phyloP scores from a whole-genome alignment of 2,113 vertebrate genomes.

The Nyctereutes procyonoides region DNA sequence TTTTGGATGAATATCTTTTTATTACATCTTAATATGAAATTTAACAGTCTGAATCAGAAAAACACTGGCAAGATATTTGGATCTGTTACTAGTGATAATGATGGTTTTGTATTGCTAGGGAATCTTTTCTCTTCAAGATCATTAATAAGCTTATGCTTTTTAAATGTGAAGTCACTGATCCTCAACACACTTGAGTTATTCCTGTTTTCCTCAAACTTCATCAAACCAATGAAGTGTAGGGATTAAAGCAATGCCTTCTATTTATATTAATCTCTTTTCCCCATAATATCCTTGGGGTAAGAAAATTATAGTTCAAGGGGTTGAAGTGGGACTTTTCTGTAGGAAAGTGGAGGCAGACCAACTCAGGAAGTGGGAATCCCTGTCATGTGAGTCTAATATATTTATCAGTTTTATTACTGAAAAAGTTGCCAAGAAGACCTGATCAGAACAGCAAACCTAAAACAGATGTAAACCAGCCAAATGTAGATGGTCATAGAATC shows the following conservation, averaged over 20 bases:
- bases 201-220: slow-evolving; percentile 29
- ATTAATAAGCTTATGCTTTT: slow-evolving; percentile 36
- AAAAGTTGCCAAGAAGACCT: not conserved
- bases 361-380: not conserved
- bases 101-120: not conserved
- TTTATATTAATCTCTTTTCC: not conserved
- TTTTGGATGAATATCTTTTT: slow-evolving; percentile 51
- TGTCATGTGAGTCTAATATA: not conserved
- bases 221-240: not conserved
- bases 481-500: not conserved
- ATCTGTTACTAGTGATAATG: not conserved
- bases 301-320: slow-evolving; percentile 12
- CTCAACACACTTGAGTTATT: not conserved
- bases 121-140: slow-evolving; percentile 15
- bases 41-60: slow-evolving; percentile 53
- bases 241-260: not conserved
- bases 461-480: not conserved
- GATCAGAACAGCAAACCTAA: not conserved
- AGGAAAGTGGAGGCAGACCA: not conserved
- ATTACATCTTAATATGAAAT: slow-evolving; percentile 52
- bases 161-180: slow-evolving; percentile 38
- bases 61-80: slow-evolving; percentile 11
- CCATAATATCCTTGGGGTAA: not conserved
- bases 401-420: not conserved
- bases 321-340: not conserved